Conservation (phyloP, 2,797 vertebrate species). For the Lacerta bilineata region DNA sequence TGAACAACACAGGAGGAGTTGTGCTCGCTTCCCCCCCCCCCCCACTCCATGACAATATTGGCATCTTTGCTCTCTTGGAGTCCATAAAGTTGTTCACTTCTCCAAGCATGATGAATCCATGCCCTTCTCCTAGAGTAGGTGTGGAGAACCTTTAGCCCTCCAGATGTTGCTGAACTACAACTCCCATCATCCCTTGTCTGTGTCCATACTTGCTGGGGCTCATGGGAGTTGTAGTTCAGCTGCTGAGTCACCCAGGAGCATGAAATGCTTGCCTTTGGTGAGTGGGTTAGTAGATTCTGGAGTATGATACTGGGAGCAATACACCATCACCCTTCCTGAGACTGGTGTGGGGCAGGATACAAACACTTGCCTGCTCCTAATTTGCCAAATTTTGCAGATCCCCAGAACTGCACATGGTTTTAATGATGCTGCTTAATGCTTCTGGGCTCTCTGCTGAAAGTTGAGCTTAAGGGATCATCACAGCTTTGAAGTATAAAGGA, state of each 20-base stretch:
- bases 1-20: background rate
- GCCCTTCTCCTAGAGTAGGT: background rate
- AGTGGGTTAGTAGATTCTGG: background rate
- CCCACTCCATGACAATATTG: background rate
- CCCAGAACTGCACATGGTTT: background rate
- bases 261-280: background rate
- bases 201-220: background rate
- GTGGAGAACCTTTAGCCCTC: background rate
- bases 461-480: background rate
- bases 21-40: rapidly evolving
- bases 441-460: background rate
- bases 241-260: no score
- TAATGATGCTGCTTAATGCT: background rate
- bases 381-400: background rate
- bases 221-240: no score
- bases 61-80: background rate
- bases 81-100: slow-evolving; percentile 44
- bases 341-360: no score
- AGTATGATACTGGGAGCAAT: background rate
- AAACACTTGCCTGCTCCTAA: no score
- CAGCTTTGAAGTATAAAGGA: background rate
- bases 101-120: background rate
- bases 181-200: background rate
- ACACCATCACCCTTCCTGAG: background rate
- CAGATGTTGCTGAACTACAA: background rate